Conservation (phyloP, 2,113 vertebrate genomes). For the Podarcis muralis region DNA sequence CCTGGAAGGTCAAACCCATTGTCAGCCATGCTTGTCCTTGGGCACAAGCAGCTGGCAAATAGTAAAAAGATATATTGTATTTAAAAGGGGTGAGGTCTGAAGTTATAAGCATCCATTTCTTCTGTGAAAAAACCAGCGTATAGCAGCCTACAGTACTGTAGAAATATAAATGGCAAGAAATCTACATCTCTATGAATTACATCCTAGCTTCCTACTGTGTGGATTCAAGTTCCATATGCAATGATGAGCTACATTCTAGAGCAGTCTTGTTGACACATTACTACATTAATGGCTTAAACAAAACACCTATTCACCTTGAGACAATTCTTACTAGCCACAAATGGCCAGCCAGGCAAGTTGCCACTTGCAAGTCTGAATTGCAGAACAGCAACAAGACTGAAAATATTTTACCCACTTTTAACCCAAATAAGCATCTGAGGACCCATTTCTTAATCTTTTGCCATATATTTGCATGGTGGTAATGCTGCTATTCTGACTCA, state of each 20-base stretch:
- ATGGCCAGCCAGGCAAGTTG: no score
- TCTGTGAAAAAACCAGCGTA: slow-evolving; percentile 16
- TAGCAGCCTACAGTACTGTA: slow-evolving; percentile 33
- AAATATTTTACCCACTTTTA: slow-evolving; percentile 28
- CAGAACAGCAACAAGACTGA: not conserved
- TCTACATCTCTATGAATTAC: slow-evolving; percentile 19
- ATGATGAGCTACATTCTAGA: not conserved
- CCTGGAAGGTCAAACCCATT: slow-evolving; percentile 48
- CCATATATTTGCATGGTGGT: no score
- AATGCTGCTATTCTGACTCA: no score
- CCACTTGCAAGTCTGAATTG: not conserved
- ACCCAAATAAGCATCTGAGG: slow-evolving; percentile 42
- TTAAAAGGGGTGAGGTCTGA: slow-evolving; percentile 22
- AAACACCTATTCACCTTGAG: not conserved
- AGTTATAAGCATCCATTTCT: slow-evolving; percentile 19
- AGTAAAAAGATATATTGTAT: slow-evolving; percentile 34
- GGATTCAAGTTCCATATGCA: slow-evolving; percentile 42
- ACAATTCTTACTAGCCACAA: not conserved
- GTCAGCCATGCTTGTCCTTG: slow-evolving; percentile 61
- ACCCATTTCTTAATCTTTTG: no score
- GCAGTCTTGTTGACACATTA: not conserved
- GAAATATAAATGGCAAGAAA: slow-evolving; percentile 43
- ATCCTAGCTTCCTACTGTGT: slow-evolving; percentile 26
- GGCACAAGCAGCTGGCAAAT: slow-evolving; percentile 57
- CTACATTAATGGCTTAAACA: not conserved